Percentiles rank a stretch among this genome's conserved stretches.
Evolutionary conservation across 2,113 vertebrate species (phyloP).

Genomic region (Lagopus muta): DNA sequence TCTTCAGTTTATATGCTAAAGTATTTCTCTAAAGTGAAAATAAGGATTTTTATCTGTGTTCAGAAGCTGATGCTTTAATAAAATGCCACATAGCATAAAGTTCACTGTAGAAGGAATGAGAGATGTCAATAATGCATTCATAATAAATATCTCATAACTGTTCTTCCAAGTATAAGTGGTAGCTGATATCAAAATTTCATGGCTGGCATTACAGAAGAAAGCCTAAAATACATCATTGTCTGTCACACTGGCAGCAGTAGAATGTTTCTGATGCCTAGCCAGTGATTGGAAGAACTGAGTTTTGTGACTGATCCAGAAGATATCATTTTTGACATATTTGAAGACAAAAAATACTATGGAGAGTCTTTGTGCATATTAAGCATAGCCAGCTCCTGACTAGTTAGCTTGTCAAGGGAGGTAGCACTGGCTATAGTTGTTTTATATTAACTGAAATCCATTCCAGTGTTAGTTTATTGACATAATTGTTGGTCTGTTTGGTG

Average conservation of each 20-base stretch:
- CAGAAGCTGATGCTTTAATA: background rate
- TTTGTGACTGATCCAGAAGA: background rate
- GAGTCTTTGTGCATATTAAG: background rate
- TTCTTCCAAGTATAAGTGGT: background rate
- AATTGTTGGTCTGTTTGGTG: background rate
- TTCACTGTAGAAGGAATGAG: background rate
- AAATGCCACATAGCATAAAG: background rate
- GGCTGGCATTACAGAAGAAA: background rate
- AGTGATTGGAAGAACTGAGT: background rate
- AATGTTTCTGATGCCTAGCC: background rate
- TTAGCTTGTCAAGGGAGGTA: slow-evolving; percentile 1
- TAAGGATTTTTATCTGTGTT: background rate
- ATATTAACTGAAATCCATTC: background rate
- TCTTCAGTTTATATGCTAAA: background rate
- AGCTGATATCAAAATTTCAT: background rate
- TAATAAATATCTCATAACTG: background rate
- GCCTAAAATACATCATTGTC: background rate
- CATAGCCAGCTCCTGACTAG: slow-evolving; percentile 10
- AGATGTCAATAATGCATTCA: background rate
- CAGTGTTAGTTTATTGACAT: background rate
- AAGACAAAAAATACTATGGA: background rate
- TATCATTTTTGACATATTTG: background rate
- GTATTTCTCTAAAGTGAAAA: background rate
- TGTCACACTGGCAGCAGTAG: background rate
- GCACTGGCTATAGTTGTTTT: background rate